Evolutionary conservation across 2,797 vertebrate genomes (phyloP), one percentile per base, ranked within the genome.

Genomic region (Scomberomorus guttatus): DNA sequence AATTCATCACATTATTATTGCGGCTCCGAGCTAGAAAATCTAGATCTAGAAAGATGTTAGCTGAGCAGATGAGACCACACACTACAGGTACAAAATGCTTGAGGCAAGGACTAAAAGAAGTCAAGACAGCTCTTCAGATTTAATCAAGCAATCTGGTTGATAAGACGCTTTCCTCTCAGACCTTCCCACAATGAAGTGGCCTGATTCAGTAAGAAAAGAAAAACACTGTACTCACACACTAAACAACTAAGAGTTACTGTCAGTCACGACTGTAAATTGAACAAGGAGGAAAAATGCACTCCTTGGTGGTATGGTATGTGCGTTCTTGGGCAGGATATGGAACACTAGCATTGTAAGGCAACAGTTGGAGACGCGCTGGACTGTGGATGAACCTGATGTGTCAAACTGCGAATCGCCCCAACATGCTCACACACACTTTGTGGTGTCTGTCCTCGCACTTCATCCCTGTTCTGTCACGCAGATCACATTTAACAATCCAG

Each of bases 291-390:
- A 72, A 48, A 62, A 87, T 56, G 76, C 42, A 11, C 51, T 67
- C 62, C 68, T 86, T 84, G 29, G 58, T 76, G 51, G 37, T 72
- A 77, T 32, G 88, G 82, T 86, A 87, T 90, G 91, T 74, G 75
- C 57, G 51, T 86, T 90, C 82, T 71, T 77, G 75, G 50, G 79
- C 75, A 87, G 79, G 93, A 90, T 86, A 94, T 83, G 94, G 91
- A 94, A 93, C 84, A 79, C 80, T 93, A 89, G 78, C 76, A 69
- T 34, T 93, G 85, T 91, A 92, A 91, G 76, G 89, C 52, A 74
- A 56, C 52, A 58, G 81, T 80, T 75, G 34, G 71, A 90, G 81
- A 85, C 29, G 74, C 77, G 46, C 83, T 94, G 93, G 88, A 94
- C 93, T 94, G 90, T 90, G 85, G 75, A 85, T 92, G 90, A 94